A percentile compares a stretch with the other conserved stretches of the same genome.
These are phyloP conservation scores for Hermetia illucens DNA, from an alignment of 1,140 invertebrate genomes.

Conservation along the genomic window DNA sequence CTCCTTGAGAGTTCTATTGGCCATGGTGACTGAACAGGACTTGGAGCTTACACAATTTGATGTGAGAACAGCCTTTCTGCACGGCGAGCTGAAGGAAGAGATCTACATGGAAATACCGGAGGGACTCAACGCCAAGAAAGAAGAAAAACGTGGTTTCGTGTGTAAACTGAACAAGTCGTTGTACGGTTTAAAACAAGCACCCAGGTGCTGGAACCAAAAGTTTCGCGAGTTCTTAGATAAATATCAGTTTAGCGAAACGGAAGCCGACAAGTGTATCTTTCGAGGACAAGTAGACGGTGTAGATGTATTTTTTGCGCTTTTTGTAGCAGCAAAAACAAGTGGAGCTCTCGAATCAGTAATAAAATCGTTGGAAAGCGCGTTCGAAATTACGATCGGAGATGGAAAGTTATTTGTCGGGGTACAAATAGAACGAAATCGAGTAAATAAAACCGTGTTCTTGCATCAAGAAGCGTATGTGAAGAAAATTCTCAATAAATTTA, in stretches of 20 bases:
- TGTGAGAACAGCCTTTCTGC: conserved; percentile 27
- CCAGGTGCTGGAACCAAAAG: conserved; percentile 14
- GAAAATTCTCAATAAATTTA: conserved; percentile 21
- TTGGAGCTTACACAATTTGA: conserved; percentile 24
- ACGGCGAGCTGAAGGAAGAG: conserved; percentile 27
- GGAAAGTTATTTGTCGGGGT: conserved; percentile 16
- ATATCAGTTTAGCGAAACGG: conserved; percentile 17
- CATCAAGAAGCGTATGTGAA: conserved; percentile 19
- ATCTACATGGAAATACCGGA: conserved; percentile 29
- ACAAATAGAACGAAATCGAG: conserved; percentile 10
- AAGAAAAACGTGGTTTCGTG: conserved; percentile 4
- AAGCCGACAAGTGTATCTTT: conserved; percentile 25
- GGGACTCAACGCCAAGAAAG: too few relatives aligned
- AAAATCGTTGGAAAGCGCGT: conserved; percentile 12
- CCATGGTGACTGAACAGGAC: conserved; percentile 12
- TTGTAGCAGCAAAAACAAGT: conserved; percentile 17
- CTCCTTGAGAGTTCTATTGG: conserved; percentile 15
- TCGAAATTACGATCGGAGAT: conserved; percentile 14
- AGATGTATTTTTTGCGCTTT: conserved; percentile 18
- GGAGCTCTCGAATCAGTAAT: conserved; percentile 11
- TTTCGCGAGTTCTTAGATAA: conserved; percentile 15
- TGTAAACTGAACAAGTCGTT: conserved; percentile 14
- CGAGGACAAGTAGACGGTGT: conserved; percentile 8
- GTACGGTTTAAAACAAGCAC: conserved; percentile 18
- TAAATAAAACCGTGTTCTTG: conserved; percentile 13